Conservation (phyloP, 53 echinoderm and acorn worm genomes). For the Arbacia lixula region DNA sequence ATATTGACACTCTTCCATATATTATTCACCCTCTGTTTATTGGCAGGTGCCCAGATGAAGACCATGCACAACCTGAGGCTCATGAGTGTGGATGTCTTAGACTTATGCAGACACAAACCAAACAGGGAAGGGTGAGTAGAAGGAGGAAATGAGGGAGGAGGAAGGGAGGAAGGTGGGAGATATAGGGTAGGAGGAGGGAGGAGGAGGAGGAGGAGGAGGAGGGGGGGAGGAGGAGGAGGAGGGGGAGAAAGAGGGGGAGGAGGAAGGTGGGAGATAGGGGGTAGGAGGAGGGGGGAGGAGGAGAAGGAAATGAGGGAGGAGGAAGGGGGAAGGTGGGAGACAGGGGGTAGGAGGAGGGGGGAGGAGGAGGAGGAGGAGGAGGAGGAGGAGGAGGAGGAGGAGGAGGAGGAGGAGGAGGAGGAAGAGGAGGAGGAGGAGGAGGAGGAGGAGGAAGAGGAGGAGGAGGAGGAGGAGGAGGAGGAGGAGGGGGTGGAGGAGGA, state of each 20-base stretch:
- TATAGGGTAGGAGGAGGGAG: neutral
- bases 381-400: neutral
- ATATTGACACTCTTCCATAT: too few relatives aligned
- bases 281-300: neutral
- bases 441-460: neutral
- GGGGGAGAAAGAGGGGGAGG: neutral
- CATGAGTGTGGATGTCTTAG: slow-evolving; percentile 86
- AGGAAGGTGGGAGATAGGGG: neutral
- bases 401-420: neutral
- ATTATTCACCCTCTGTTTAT: neutral
- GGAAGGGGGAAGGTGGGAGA: too few relatives aligned
- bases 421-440: neutral
- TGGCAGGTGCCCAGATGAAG: slow-evolving; percentile 94
- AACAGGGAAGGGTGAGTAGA: slow-evolving; percentile 78
- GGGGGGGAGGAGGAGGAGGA: neutral
- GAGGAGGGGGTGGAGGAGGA: neutral
- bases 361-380: neutral
- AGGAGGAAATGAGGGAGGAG: neutral
- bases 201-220: neutral
- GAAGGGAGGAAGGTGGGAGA: neutral
- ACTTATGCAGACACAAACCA: slow-evolving; percentile 90
- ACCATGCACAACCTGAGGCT: slow-evolving; percentile 91
- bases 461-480: neutral
- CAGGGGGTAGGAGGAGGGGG: neutral
- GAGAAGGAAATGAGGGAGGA: neutral